Evolutionary conservation across 2,113 vertebrate genomes (phyloP).

Genomic region (Laterallus jamaicensis): DNA sequence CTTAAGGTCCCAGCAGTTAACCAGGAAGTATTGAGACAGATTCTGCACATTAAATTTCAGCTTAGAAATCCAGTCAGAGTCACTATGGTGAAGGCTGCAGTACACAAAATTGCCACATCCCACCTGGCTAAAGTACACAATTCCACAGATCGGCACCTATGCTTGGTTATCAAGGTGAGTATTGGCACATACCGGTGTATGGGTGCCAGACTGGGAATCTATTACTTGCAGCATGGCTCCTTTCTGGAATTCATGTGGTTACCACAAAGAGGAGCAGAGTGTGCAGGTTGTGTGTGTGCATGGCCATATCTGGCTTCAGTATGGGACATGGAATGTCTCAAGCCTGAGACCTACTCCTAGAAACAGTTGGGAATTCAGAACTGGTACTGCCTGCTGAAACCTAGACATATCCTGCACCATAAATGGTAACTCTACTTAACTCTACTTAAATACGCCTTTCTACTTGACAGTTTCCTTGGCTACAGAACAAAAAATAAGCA

Average conservation of each 20-base stretch:
- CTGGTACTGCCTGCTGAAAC: neutral
- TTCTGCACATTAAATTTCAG: neutral
- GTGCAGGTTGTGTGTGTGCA: too few relatives aligned
- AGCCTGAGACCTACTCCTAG: neutral
- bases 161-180: neutral
- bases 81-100: neutral
- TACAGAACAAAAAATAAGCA: neutral
- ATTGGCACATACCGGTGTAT: fast-evolving
- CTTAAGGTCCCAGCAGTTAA: neutral
- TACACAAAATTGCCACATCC: neutral
- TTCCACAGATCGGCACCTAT: neutral
- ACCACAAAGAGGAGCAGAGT: neutral
- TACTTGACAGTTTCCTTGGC: neutral
- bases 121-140: neutral
- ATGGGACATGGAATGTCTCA: neutral
- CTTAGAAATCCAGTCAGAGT: neutral
- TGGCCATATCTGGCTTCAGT: neutral
- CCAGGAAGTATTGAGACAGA: neutral
- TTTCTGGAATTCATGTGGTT: neutral
- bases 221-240: neutral
- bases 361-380: neutral
- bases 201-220: neutral
- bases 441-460: neutral
- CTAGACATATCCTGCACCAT: neutral
- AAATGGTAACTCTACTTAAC: neutral